Evolutionary conservation across 2,113 vertebrate species (phyloP), one percentile per base, ranked within the genome.

Genomic region (Lagopus muta): DNA sequence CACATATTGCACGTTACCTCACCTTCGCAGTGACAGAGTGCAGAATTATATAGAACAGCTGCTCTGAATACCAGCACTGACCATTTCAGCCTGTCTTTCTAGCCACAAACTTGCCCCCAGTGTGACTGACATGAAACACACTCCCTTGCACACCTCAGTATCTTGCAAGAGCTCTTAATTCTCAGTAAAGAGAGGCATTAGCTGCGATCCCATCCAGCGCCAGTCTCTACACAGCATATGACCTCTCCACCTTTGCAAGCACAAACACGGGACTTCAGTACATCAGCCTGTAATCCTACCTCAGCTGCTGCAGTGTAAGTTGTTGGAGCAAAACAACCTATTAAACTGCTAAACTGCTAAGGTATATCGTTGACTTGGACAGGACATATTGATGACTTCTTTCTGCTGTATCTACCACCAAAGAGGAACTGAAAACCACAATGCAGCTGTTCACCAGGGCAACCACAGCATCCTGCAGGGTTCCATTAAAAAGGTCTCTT

Each of bases 191-290:
- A 85, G 71, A 80, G 25, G 30, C 27, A 2, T 16, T 32, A 57
- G 42, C 72, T 88, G 27, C 47, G 5, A 2, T 42, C 42, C 69
- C 60, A 83, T 12, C 28, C 69, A 67, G 42, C 11, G 3, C 28
- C 60, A 45, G 8, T 36, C 87, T 72, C 82, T 70, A 40, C 11
- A 69, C 69, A 42, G 13, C 18, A 22, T 13, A 14, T 40, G 42
- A 80, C 3, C 25, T 38, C 45, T 92, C 70, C 54, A 62, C 32
- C 72, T 94, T 55, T 19, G 16, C 13, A 2, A 54, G 18, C 34
- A 60, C 0, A 0, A 55, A 22, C 7, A 17, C 11, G 36, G n/a
- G 85, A 36, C 32, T 65, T 15, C 3, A 36, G 22, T 10, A 85
- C 21, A 40, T 36, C 19, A 55, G 14, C 27, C 5, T 54, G 14